Evolutionary conservation across 2,113 vertebrate genomes (phyloP).

Genomic region (Notiomystis cincta): DNA sequence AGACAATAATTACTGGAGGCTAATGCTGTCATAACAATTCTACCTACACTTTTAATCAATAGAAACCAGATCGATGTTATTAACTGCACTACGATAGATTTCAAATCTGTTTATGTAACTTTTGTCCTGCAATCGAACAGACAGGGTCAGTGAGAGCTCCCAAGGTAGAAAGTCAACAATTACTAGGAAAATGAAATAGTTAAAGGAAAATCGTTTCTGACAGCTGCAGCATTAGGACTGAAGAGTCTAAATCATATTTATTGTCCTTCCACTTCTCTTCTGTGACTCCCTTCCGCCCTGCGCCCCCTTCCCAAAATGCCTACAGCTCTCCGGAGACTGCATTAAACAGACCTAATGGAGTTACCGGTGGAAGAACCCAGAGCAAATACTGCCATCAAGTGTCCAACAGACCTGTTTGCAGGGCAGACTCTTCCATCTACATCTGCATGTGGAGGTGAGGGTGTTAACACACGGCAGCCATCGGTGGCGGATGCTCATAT

Average conservation of each 20-base stretch:
- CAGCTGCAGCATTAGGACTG: neutral
- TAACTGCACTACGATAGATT: neutral
- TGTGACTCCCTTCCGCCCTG: fast-evolving
- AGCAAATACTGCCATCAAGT: constrained; percentile 67
- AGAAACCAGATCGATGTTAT: neutral
- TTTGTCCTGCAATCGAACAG: neutral
- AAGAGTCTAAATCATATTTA: neutral
- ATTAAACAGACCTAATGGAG: neutral
- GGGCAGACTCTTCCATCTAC: neutral
- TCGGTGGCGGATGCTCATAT: fast-evolving
- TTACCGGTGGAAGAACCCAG: neutral
- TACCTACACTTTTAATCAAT: neutral
- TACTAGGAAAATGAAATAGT: neutral
- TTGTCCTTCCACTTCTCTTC: neutral
- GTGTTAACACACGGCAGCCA: neutral
- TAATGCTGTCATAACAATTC: neutral
- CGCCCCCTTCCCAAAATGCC: fast-evolving
- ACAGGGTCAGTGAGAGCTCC: neutral
- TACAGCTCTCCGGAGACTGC: fast-evolving
- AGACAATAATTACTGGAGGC: neutral
- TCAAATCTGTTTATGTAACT: neutral
- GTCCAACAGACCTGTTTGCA: neutral
- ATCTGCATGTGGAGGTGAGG: fast-evolving
- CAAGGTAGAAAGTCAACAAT: neutral
- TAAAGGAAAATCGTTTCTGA: neutral